Conservation (phyloP, 2,113 vertebrate species). For the Apodemus sylvaticus region DNA sequence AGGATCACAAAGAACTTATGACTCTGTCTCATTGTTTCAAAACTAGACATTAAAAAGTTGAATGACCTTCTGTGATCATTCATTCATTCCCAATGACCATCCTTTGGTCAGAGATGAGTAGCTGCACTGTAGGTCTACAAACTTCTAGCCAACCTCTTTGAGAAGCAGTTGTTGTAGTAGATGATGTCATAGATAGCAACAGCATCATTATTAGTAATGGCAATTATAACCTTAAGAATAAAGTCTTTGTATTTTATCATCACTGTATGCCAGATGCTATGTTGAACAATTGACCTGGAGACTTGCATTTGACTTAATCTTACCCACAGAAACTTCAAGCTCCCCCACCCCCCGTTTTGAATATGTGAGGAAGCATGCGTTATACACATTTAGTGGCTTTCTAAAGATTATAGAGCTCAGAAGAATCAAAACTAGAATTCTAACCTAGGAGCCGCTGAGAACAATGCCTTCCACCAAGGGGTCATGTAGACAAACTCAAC, state of each 20-base stretch:
- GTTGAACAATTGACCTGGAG: neutral
- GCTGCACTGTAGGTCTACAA: neutral
- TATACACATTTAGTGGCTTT: constrained; percentile 13
- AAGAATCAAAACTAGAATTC: neutral
- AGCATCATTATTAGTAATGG: neutral
- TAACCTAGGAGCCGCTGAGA: neutral
- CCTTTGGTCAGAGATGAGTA: neutral
- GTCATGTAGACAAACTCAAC: neutral
- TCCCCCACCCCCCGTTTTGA: neutral
- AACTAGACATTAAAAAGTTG: neutral
- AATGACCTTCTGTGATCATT: neutral
- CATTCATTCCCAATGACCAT: neutral
- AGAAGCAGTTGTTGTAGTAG: neutral
- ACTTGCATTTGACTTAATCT: neutral
- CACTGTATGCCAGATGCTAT: neutral
- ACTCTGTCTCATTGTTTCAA: neutral
- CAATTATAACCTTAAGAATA: neutral
- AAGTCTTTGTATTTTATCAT: neutral
- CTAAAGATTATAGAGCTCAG: neutral
- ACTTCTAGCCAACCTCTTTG: neutral
- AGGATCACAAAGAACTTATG: neutral
- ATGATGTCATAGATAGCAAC: neutral
- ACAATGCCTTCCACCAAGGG: neutral
- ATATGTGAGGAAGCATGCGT: neutral
- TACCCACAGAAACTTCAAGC: neutral